These are phyloP conservation scores for Cryptus armator DNA, from an alignment of 2,888 invertebrate genomes.

Conservation along the genomic window DNA sequence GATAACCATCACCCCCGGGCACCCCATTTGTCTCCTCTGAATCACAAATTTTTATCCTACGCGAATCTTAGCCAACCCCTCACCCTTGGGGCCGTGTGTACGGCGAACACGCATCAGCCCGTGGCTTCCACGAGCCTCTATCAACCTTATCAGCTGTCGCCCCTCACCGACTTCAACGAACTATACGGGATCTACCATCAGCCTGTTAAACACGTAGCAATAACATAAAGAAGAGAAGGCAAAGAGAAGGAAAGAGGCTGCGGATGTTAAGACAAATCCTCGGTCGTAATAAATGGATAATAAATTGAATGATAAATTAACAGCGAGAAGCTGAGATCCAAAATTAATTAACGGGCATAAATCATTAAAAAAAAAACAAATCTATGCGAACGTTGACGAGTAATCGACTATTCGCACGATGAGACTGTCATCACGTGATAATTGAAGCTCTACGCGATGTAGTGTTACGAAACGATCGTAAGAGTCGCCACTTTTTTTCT, in stretches of 20 bases:
- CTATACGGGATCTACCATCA: not conserved
- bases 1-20: slow-evolving; percentile 71
- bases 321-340: too few species aligned
- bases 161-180: slow-evolving; percentile 47
- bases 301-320: not conserved
- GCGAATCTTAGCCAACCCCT: slow-evolving; percentile 56
- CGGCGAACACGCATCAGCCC: slow-evolving; percentile 54
- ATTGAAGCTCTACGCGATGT: too few species aligned
- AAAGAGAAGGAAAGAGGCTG: slow-evolving; percentile 43
- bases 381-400: too few species aligned
- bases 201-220: not conserved
- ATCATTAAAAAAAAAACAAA: too few species aligned
- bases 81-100: not conserved
- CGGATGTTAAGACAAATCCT: not conserved
- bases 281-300: not conserved
- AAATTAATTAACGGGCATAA: too few species aligned
- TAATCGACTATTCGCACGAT: too few species aligned
- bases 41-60: slow-evolving; percentile 70
- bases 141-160: slow-evolving; percentile 67
- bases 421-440: too few species aligned
- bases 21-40: slow-evolving; percentile 68
- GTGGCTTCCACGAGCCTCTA: slow-evolving; percentile 12
- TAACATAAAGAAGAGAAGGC: slow-evolving; percentile 2
- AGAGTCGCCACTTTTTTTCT: too few species aligned
- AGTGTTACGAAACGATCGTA: too few species aligned